Percentiles rank a stretch among this genome's conserved stretches.
Evolutionary conservation across 2,113 vertebrate genomes (phyloP).

Genomic region (Pungitius pungitius): DNA sequence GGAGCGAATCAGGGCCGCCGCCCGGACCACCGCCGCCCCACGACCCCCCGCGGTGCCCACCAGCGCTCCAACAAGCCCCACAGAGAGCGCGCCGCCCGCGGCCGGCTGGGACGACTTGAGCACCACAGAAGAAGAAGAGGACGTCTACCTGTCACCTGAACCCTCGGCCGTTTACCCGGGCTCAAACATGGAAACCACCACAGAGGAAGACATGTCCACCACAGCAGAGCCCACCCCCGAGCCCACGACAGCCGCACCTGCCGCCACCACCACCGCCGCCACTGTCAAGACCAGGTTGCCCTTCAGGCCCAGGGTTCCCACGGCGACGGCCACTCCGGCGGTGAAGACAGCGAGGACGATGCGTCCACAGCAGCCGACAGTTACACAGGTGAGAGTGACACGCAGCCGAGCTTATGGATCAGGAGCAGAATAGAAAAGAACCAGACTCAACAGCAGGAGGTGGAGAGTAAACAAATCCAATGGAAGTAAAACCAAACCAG

Average conservation of each 20-base stretch:
- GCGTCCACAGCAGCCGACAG: conserved; percentile 58
- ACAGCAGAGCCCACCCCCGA: conserved; percentile 53
- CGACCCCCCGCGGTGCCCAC: conserved; percentile 63
- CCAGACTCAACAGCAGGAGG: neutral
- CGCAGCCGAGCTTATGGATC: neutral
- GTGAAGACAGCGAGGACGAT: conserved; percentile 64
- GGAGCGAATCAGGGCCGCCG: conserved; percentile 63
- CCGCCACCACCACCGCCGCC: conserved; percentile 7
- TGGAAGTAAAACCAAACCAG: neutral
- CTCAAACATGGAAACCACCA: conserved; percentile 54
- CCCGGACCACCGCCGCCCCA: conserved; percentile 71
- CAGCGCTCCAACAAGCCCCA: conserved; percentile 39
- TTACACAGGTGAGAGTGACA: conserved; percentile 69
- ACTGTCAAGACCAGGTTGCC: conserved; percentile 58
- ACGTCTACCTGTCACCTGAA: conserved; percentile 75
- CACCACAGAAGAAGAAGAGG: conserved; percentile 74
- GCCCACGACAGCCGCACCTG: conserved; percentile 40
- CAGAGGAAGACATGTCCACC: conserved; percentile 56
- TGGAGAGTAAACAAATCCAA: neutral
- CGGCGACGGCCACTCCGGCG: conserved; percentile 63
- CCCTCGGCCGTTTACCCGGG: conserved; percentile 42
- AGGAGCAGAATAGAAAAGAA: neutral
- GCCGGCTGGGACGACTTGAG: conserved; percentile 66
- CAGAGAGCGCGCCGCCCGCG: conserved; percentile 55
- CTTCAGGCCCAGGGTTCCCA: conserved; percentile 69